Percentiles rank a stretch among this genome's conserved stretches.
Evolutionary conservation across 2,797 vertebrate species (phyloP).

Genomic region (Nothura maculosa): DNA sequence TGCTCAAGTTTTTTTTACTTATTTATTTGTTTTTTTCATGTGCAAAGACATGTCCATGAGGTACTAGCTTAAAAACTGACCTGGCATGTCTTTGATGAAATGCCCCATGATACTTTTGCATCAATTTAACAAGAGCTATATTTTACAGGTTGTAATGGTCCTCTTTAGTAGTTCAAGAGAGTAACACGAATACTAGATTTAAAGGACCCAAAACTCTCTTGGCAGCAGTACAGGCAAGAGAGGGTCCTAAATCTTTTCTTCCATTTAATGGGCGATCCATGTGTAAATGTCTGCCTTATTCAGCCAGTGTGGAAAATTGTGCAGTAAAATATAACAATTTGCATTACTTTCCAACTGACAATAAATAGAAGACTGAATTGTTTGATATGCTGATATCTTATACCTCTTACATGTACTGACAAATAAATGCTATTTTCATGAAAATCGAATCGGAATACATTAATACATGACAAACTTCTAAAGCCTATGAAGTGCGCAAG

Average conservation of each 20-base stretch:
- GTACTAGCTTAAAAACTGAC: background rate
- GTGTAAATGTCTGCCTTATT: background rate
- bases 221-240: slow-evolving; percentile 37
- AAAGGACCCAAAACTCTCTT: slow-evolving; percentile 26
- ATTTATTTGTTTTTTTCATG: background rate
- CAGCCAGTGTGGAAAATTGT: background rate
- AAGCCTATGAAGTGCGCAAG: background rate
- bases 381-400: slow-evolving; percentile 40
- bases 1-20: background rate
- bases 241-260: slow-evolving; percentile 41
- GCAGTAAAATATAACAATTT: slow-evolving; percentile 23
- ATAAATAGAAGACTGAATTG: background rate
- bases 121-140: background rate
- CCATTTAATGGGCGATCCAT: background rate
- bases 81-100: slow-evolving; percentile 4
- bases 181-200: slow-evolving; percentile 22
- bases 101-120: background rate
- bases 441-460: slow-evolving; percentile 35
- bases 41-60: slow-evolving; percentile 4
- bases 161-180: slow-evolving; percentile 20
- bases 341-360: background rate
- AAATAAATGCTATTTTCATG: slow-evolving; percentile 55
- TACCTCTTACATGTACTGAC: background rate
- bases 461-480: slow-evolving; percentile 42
- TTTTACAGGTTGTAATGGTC: background rate